A percentile compares a stretch with the other conserved stretches of the same genome.
Conservation (phyloP, 2,113 vertebrate species). For the Hylia prasina region DNA sequence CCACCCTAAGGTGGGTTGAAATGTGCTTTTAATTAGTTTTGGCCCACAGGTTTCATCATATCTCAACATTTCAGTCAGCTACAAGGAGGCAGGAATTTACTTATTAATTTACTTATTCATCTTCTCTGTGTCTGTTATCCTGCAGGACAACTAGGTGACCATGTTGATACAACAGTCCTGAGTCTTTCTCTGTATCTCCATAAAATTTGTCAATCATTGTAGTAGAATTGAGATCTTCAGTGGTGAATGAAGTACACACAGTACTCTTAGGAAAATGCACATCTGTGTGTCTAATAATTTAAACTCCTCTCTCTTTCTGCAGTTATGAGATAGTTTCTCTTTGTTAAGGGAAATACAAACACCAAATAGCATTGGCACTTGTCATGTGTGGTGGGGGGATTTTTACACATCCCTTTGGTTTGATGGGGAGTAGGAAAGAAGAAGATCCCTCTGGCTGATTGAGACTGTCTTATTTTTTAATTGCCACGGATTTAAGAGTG, state of each 20-base stretch:
- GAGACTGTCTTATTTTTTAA: not conserved
- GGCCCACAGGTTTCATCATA: not conserved
- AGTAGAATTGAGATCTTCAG: not conserved
- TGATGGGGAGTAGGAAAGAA: not conserved
- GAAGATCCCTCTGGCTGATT: not conserved
- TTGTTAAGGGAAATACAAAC: not conserved
- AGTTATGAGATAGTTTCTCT: not conserved
- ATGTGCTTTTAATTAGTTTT: not conserved
- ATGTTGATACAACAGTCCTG: not conserved
- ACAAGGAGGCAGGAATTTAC: not conserved
- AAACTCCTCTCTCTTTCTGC: not conserved
- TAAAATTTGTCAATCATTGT: not conserved
- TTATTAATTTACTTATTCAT: not conserved
- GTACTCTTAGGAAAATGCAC: not conserved
- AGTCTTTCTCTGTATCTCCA: not conserved
- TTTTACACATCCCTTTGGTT: not conserved
- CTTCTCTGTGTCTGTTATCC: not conserved
- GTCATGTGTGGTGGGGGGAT: too few relatives aligned
- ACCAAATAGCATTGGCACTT: not conserved
- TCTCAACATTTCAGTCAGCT: not conserved
- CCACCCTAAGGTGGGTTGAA: not conserved
- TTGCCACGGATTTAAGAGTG: not conserved
- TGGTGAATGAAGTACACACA: not conserved
- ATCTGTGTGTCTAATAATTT: not conserved
- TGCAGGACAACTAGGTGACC: not conserved